Base-by-base conservation (phyloP, 2,888 invertebrate species). In the Dynastes maya region DNA sequence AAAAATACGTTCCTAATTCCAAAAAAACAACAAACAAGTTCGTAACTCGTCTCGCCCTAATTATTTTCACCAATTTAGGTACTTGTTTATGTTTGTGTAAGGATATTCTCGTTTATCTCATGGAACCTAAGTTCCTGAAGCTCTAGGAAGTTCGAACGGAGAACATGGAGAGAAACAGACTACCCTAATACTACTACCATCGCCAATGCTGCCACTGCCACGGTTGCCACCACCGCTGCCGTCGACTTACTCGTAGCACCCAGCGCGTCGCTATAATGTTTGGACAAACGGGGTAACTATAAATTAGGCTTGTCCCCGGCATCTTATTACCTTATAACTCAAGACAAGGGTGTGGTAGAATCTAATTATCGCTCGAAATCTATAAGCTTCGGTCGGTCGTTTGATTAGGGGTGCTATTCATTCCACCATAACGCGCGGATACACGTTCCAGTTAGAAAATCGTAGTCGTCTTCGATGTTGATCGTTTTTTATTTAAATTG, bases 261-360 rank as follows among this genome's bases (percentile, higher is more conserved):
- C 8, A 16, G 22, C 78, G 80, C 80, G 80, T 79, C 81, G 80
- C 76, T 79, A 80, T 81, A 82, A 82, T 80, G 82, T 81, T 82
- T 79, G 80, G 79, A 81, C 80, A 81, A 81, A 83, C 83, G 87
- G 87, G 86, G 86, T 86, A 85, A 86, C 88, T 87, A 88, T 88
- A 88, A 88, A 88, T 88, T 88, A 87, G 85, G 84, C 87, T 86
- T 86, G 87, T 86, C 86, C 45, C 83, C 85, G 85, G 87, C 86
- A 85, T 87, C 88, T 87, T 88, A 88, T 88, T 88, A 88, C 88
- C 87, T 87, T 88, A 87, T 88, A 87, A 88, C 88, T 88, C 87
- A 88, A 87, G 88, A 87, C 87, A 86, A 88, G 87, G 88, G 88
- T 88, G 88, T 88, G 88, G 87, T 86, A 82, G 87, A 87, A 87